Evolutionary conservation across 2,797 vertebrate species (phyloP), one percentile per base, ranked within the genome.

Genomic region (Perodicticus potto): DNA sequence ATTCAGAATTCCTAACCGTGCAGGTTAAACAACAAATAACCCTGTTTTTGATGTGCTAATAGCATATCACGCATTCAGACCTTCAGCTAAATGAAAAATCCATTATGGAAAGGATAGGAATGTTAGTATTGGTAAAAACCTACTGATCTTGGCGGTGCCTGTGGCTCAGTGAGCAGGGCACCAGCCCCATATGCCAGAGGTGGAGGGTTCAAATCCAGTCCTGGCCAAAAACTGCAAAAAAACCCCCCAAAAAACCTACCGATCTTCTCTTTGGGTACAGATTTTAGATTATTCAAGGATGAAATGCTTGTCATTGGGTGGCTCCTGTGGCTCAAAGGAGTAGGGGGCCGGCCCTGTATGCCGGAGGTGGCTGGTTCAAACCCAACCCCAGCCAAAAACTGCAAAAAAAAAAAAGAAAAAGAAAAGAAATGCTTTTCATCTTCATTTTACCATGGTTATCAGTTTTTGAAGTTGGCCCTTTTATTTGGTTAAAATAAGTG

Each of bases 61-160:
- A 57, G n/a, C 67, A 43, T 7, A 13, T 29, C 32, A 19, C 37
- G 72, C 25, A 20, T 22, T 2, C 1, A 90, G 65, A 34, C 70
- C 83, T 67, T 94, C 45, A 72, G 61, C 49, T 92, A 91, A 70
- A 83, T 94, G 90, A 96, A 96, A 53, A 85, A 95, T 43, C 76
- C 19, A 29, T 55, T 86, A 74, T 76, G 34, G 57, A 77, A 93
- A 90, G 72, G 32, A 72, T 43, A 55, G 76, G 93, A 93, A 88
- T 91, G 89, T 74, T 77, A 89, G 16, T 45, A 49, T 61, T 12
- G 43, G 34, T 25, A 45, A 86, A 86, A 77, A 85, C 40, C 34
- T 40, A 17, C 40, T 76, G 61, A 85, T 78, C n/a, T n/a, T n/a
- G n/a, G n/a, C n/a, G n/a, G n/a, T n/a, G n/a, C n/a, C n/a, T n/a